Evolutionary conservation across 2,113 vertebrate species (phyloP), one percentile per base, ranked within the genome.

Genomic region (Leptobrachium leishanense): DNA sequence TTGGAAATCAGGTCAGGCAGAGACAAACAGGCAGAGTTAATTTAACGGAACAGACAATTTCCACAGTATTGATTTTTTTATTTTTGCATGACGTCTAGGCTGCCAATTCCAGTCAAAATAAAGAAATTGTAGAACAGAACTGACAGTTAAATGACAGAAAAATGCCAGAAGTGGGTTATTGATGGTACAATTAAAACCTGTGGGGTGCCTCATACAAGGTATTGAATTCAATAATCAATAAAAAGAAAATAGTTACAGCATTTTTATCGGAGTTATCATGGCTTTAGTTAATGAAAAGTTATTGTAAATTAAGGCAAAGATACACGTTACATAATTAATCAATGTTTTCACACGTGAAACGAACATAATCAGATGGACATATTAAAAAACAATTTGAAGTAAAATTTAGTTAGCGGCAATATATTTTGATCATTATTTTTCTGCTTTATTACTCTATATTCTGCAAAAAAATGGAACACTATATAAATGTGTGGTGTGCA

Each of bases 21-120:
- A 79, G 55, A 79, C 64, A 79, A 79, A 79, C 77, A 79, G 69
- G 77, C 70, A 79, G 70, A 79, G 77, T 74, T 79, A 79, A 79
- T 81, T 81, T 81, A 74, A 81, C 65, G 72, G 71, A 81, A 74
- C 78, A 81, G 72, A 81, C 78, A 81, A 81, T 74, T 81, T 81
- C 78, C 78, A 74, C 78, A 74, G 72, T 81, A 81, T 81, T 81
- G 78, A 81, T 81, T 81, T 81, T 67, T 81, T 81, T 74, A 74
- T 68, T 81, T 81, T 81, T 81, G 72, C 50, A 74, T 81, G 72
- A 74, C 70, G 78, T 72, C 72, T 74, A 54, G 53, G 64, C 78
- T 68, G 78, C 78, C 78, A 81, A 81, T 74, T 81, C 65, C 39
- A 74, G 53, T 81, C 71, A 81, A 74, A 81, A 81, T 43, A 74